phyloP scores from a whole-genome alignment of 2,888 invertebrate genomes.

The Brachynemurus nebulosus region DNA sequence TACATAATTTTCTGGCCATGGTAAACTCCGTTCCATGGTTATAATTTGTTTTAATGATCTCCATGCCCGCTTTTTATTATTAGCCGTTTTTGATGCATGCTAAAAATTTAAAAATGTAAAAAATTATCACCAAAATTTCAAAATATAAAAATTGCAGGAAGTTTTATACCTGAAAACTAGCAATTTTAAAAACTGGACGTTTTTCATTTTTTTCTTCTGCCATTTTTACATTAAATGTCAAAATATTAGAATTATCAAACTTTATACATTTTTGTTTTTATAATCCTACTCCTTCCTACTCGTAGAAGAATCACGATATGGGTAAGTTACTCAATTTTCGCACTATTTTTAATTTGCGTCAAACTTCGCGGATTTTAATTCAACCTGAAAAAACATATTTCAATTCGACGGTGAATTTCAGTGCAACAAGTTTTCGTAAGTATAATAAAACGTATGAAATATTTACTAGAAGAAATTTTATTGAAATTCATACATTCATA shows the following conservation, averaged over 20 bases:
- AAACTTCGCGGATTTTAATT: too few relatives aligned
- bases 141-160: not conserved
- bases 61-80: conserved; percentile 70
- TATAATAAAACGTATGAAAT: too few relatives aligned
- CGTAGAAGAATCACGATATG: too few relatives aligned
- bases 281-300: too few relatives aligned
- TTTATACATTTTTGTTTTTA: too few relatives aligned
- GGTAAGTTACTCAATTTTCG: too few relatives aligned
- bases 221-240: conserved; percentile 15
- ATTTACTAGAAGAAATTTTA: too few relatives aligned
- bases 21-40: conserved; percentile 59
- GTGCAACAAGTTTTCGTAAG: too few relatives aligned
- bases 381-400: too few relatives aligned
- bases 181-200: conserved; percentile 28
- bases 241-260: not conserved
- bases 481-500: too few relatives aligned
- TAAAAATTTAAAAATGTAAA: conserved; percentile 26
- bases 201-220: conserved; percentile 24
- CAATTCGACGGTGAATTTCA: too few relatives aligned
- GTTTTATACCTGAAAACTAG: conserved; percentile 22
- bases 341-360: too few relatives aligned
- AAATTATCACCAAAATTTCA: not conserved
- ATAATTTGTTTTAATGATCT: conserved; percentile 80
- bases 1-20: conserved; percentile 63
- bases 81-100: conserved; percentile 38